Conservation (phyloP, 2,888 invertebrate species). For the Sphinx pinastri region DNA sequence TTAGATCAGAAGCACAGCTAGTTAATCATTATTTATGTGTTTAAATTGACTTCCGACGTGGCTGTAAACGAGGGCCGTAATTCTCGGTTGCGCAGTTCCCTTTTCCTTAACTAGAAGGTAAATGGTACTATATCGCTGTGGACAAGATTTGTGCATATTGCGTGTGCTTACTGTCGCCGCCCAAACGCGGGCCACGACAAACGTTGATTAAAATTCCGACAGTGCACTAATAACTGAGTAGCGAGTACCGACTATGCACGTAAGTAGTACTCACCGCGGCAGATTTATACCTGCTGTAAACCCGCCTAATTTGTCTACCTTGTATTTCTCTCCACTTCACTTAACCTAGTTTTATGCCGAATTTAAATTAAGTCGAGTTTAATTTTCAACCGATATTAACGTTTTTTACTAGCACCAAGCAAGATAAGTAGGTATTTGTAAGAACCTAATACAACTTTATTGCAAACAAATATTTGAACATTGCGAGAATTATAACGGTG, state of each 20-base stretch:
- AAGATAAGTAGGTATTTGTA: not conserved
- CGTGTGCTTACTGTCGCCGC: constrained; percentile 36
- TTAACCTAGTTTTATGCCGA: constrained; percentile 15
- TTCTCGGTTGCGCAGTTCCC: constrained; percentile 43
- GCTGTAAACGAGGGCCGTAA: constrained; percentile 1
- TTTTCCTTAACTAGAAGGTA: constrained; percentile 59
- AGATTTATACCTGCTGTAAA: not conserved
- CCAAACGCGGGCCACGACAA: constrained; percentile 34
- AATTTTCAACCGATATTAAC: not conserved
- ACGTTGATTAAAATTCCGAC: constrained; percentile 55
- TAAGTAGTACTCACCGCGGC: constrained; percentile 24
- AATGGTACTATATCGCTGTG: constrained; percentile 49
- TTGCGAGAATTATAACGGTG: not conserved
- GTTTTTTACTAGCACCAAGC: not conserved
- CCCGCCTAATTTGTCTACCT: not conserved
- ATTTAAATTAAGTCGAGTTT: constrained; percentile 1
- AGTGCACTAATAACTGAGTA: constrained; percentile 33
- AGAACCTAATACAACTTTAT: not conserved
- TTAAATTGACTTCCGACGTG: constrained; percentile 21
- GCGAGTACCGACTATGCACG: constrained; percentile 17
- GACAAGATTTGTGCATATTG: constrained; percentile 36
- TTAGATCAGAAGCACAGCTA: not conserved
- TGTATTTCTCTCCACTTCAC: constrained; percentile 17
- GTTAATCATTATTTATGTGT: constrained; percentile 16
- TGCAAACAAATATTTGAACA: not conserved